Evolutionary conservation across 2,113 vertebrate genomes (phyloP).

Genomic region (Hydrochoerus hydrochaeris): DNA sequence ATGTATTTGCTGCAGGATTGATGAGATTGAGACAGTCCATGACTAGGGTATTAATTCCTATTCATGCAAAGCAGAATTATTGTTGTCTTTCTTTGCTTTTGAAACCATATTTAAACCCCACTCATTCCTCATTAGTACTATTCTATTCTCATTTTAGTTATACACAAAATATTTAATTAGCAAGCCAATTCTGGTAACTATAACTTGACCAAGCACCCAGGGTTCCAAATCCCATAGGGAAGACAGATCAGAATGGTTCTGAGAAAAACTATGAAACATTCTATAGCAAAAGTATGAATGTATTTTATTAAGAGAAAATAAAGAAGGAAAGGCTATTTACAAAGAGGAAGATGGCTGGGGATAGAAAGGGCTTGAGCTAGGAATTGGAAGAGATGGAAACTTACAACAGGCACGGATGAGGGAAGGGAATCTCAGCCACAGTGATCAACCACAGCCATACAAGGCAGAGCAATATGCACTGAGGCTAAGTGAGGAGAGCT

Average conservation of each 20-base stretch:
- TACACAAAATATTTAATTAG: slow-evolving; percentile 45
- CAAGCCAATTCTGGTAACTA: neutral
- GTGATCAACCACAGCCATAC: neutral
- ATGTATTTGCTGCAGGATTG: neutral
- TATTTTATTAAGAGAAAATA: slow-evolving; percentile 19
- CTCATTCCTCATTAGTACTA: neutral
- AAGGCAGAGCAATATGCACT: neutral
- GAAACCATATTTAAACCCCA: neutral
- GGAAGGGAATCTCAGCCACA: neutral
- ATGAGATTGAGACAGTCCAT: neutral
- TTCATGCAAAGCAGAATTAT: neutral
- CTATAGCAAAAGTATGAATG: neutral
- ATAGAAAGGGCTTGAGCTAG: neutral
- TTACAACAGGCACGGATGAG: neutral
- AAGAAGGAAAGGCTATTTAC: neutral
- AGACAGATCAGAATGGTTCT: neutral
- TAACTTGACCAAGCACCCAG: neutral
- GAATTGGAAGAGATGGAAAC: neutral
- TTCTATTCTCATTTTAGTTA: slow-evolving; percentile 44
- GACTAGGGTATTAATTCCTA: neutral
- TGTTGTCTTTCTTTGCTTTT: neutral
- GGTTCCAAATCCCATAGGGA: neutral
- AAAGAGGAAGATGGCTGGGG: neutral
- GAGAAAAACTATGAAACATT: neutral
- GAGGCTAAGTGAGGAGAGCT: neutral